Conservation (phyloP, 2,888 invertebrate species). For the Listrodromus nycthemerus region DNA sequence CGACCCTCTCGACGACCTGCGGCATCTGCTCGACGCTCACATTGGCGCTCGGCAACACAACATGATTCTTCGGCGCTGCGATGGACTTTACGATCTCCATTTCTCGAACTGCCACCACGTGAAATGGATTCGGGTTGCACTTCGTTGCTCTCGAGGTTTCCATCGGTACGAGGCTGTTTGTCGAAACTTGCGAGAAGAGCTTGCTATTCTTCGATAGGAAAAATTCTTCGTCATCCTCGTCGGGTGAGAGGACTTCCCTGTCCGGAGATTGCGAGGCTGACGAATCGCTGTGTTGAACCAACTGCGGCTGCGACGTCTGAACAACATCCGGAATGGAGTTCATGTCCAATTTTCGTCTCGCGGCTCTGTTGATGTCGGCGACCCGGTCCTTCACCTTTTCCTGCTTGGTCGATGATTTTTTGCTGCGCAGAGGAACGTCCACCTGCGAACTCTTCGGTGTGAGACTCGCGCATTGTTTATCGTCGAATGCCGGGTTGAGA, state of each 20-base stretch:
- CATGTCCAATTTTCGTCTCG: conserved; percentile 87
- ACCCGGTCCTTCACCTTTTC: conserved; percentile 86
- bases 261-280: conserved; percentile 71
- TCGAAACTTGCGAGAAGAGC: conserved; percentile 89
- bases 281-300: conserved; percentile 67
- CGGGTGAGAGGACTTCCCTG: conserved; percentile 57
- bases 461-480: conserved; percentile 67
- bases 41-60: conserved; percentile 80
- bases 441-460: conserved; percentile 76
- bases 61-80: conserved; percentile 85
- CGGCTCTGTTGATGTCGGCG: conserved; percentile 87
- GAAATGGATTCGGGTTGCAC: conserved; percentile 83
- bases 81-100: conserved; percentile 89
- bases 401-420: conserved; percentile 76
- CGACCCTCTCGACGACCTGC: conserved; percentile 84
- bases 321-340: conserved; percentile 84
- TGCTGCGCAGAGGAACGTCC: conserved; percentile 74
- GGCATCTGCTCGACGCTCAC: conserved; percentile 81
- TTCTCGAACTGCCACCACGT: conserved; percentile 89
- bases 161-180: conserved; percentile 80
- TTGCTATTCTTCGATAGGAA: conserved; percentile 88
- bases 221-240: conserved; percentile 79
- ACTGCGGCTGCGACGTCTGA: conserved; percentile 78
- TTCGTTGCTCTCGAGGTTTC: conserved; percentile 56
- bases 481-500: conserved; percentile 82